phyloP scores from a whole-genome alignment of 2,797 vertebrate species.

The Serranus cabrilla region DNA sequence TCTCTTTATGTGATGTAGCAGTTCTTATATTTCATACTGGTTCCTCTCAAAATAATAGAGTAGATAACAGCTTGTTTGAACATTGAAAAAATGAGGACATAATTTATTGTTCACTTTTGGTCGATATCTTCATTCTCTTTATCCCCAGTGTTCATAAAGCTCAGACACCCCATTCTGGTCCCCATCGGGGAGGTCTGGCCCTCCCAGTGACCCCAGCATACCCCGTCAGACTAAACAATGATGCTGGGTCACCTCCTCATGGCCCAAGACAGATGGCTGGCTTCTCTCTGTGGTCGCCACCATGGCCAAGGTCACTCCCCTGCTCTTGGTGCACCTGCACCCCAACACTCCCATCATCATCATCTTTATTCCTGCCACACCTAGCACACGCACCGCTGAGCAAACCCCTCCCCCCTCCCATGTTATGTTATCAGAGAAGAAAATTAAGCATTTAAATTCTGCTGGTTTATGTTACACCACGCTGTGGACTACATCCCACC shows the following conservation, averaged over 20 bases:
- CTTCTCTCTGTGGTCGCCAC: conserved; percentile 68
- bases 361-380: conserved; percentile 69
- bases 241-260: conserved; percentile 81
- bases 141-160: conserved; percentile 44
- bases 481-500: conserved; percentile 12
- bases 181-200: conserved; percentile 67
- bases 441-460: conserved; percentile 70
- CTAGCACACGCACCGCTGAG: conserved; percentile 47
- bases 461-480: conserved; percentile 34
- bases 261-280: conserved; percentile 86
- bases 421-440: conserved; percentile 56
- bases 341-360: conserved; percentile 74
- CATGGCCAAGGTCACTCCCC: conserved; percentile 86
- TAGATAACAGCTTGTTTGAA: conserved; percentile 46
- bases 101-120: conserved; percentile 62
- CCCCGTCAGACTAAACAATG: conserved; percentile 82
- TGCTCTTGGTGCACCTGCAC: conserved; percentile 74
- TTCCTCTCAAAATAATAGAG: conserved; percentile 60
- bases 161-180: conserved; percentile 56
- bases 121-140: conserved; percentile 56
- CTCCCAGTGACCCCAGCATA: conserved; percentile 76
- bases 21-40: conserved; percentile 36
- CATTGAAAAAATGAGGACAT: conserved; percentile 27
- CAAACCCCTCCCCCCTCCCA: conserved; percentile 45
- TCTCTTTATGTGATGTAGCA: conserved; percentile 26